Base-by-base conservation (phyloP, 1,140 invertebrate species). In the Apis cerana region DNA sequence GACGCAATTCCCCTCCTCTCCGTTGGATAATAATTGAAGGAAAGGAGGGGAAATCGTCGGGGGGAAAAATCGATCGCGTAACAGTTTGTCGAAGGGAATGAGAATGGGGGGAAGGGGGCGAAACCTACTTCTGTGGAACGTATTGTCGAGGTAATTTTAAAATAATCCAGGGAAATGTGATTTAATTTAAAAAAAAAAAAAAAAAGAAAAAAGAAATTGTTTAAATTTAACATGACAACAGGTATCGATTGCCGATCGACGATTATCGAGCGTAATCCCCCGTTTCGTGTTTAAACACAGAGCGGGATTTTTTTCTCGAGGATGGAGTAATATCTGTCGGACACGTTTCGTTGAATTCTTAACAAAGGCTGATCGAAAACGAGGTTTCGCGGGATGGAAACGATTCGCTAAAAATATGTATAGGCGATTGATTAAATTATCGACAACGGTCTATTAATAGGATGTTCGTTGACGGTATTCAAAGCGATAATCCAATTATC, bases 31-130 rank as follows among this genome's bases (percentile, higher is more conserved):
- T 83, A 59, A 75, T 76, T 21, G 64, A 21, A 52, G 23, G 23
- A 21, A 75, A 67, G 52, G n/a, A 80, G 61, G 61, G 23, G 27
- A 80, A 56, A 80, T 43, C n/a, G 13, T 70, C 48, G 43, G 4
- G 1, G 3, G 19, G 5, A 7, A 7, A 7, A 43, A 52, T 43
- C 33, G 68, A 71, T 79, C 33, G 52, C 48, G 17, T 27, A 8
- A 11, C 27, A 23, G 56, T 61, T 61, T 70, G 23, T n/a, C 56
- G 48, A 59, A 19, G 12, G 19, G 43, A 52, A 59, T 13, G 10
- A 48, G 10, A 56, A 59, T n/a, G 58, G 0, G 1, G 33, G 27
- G 27, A 27, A 2, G 27, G 27, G 33, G 33, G 33, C 33, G 33
- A 43, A 43, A 7, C 33, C 33, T 43, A 43, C 33, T 43, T 43